These are phyloP conservation scores for Etheostoma cragini DNA, from an alignment of 2,113 vertebrate species.

Conservation along the genomic window DNA sequence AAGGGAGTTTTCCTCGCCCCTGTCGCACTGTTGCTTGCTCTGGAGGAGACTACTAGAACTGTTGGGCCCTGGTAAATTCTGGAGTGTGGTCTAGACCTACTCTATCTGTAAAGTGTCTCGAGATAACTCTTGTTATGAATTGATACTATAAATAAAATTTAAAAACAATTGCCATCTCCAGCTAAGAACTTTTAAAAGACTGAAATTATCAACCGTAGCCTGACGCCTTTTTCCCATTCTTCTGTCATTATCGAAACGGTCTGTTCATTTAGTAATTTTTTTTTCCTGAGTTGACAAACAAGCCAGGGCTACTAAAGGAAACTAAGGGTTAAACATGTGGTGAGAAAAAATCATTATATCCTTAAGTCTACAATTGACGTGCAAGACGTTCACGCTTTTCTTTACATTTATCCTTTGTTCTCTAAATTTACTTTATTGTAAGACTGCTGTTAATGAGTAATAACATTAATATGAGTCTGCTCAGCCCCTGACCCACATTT, in stretches of 20 bases:
- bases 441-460: background rate
- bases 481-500: background rate
- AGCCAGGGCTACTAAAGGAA: background rate
- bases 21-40: too few relatives aligned
- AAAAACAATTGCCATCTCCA: too few relatives aligned
- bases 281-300: background rate
- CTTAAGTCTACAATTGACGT: background rate
- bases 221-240: background rate
- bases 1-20: too few relatives aligned
- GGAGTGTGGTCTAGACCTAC: too few relatives aligned
- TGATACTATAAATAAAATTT: too few relatives aligned
- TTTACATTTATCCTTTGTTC: background rate
- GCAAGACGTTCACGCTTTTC: background rate
- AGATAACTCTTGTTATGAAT: too few relatives aligned
- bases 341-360: background rate
- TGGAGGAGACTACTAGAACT: too few relatives aligned
- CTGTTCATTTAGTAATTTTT: too few relatives aligned
- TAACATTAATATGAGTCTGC: background rate
- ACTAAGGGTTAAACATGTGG: background rate
- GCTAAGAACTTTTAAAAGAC: background rate
- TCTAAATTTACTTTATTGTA: background rate
- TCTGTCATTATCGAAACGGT: background rate
- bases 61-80: too few relatives aligned
- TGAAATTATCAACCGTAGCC: background rate
- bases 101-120: too few relatives aligned